Percentiles rank a stretch among this genome's conserved stretches.
phyloP scores from a whole-genome alignment of 2,113 vertebrate genomes.

The Cynoglossus semilaevis region DNA sequence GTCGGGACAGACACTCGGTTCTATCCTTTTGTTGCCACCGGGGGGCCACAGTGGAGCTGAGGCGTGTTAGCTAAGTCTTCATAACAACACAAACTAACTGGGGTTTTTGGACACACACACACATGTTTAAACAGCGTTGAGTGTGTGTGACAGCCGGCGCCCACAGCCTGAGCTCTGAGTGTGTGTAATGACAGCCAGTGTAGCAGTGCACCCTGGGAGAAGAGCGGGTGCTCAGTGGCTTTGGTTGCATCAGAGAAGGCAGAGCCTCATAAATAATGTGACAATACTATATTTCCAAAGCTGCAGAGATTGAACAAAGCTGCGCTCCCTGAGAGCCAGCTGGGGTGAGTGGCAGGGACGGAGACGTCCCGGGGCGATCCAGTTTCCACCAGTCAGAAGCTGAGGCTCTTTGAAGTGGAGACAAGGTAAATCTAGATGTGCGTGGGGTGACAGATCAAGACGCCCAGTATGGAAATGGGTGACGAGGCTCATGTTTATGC shows the following conservation, averaged over 20 bases:
- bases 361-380: slow-evolving; percentile 51
- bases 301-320: slow-evolving; percentile 70
- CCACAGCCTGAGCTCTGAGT: slow-evolving; percentile 15
- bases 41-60: slow-evolving; percentile 30
- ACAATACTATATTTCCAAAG: slow-evolving; percentile 63
- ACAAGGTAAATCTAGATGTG: slow-evolving; percentile 71
- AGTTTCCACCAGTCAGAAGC: slow-evolving; percentile 31
- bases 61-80: slow-evolving; percentile 47
- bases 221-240: slow-evolving; percentile 48
- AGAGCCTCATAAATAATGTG: slow-evolving; percentile 72
- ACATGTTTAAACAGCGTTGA: slow-evolving; percentile 36
- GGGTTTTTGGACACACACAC: slow-evolving; percentile 23
- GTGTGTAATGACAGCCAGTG: slow-evolving; percentile 35
- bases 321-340: slow-evolving; percentile 50
- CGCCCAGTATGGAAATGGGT: slow-evolving; percentile 46
- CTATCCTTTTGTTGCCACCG: slow-evolving; percentile 42
- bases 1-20: slow-evolving; percentile 52
- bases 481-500: slow-evolving; percentile 56
- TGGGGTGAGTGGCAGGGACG: slow-evolving; percentile 49
- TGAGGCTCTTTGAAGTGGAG: slow-evolving; percentile 36
- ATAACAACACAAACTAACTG: slow-evolving; percentile 40
- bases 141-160: slow-evolving; percentile 19
- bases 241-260: slow-evolving; percentile 66
- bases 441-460: slow-evolving; percentile 57
- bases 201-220: slow-evolving; percentile 39